Conservation (phyloP, 2,113 vertebrate species). For the Zootoca vivipara region DNA sequence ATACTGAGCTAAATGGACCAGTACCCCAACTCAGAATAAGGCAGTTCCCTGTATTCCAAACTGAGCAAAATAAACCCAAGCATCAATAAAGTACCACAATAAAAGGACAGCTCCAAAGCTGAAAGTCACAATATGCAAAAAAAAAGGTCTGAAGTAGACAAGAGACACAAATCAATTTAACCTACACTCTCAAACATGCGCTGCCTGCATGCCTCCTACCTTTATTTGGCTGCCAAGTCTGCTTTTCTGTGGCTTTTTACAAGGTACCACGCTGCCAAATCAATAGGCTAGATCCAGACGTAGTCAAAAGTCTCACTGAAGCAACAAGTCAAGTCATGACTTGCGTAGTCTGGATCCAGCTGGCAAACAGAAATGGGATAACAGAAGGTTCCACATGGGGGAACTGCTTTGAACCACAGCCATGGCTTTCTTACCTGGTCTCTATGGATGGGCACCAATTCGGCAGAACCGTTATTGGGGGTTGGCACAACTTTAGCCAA, state of each 20-base stretch:
- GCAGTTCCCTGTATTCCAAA: too few species aligned
- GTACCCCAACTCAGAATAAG: too few species aligned
- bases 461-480: conserved; percentile 92
- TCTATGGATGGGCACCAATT: conserved; percentile 87
- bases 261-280: not conserved
- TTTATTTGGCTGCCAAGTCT: not conserved
- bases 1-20: too few species aligned
- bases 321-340: not conserved
- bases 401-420: not conserved
- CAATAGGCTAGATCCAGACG: not conserved
- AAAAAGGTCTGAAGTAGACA: not conserved
- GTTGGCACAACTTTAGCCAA: conserved; percentile 93
- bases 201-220: not conserved
- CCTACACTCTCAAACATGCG: not conserved
- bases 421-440: conserved; percentile 79
- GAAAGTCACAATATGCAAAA: not conserved
- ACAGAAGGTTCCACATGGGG: not conserved
- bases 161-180: not conserved
- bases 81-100: not conserved
- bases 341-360: not conserved
- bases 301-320: not conserved
- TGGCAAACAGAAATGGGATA: not conserved
- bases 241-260: not conserved
- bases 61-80: too few species aligned
- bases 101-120: not conserved